Base-by-base conservation (phyloP, 2,888 invertebrate genomes). In the Monochamus alternatus region DNA sequence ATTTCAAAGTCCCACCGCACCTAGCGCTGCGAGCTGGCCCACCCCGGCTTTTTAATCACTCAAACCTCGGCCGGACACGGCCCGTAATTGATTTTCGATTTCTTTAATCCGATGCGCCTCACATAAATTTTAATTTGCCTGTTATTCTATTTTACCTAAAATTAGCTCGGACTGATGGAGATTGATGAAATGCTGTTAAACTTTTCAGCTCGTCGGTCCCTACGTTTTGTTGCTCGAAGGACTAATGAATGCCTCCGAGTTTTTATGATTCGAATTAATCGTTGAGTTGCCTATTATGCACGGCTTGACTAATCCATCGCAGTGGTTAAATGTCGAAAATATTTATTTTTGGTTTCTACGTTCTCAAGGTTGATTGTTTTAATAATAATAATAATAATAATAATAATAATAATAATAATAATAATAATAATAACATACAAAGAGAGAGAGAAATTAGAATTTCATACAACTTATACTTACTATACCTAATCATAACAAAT, bases 81-180 rank as follows among this genome's bases (percentile, higher is more conserved):
- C 44, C 69, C 71, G 75, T 81, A 83, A 83, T 83, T 82, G 83
- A 83, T 83, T 82, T 82, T 80, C 79, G 79, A 80, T 80, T 80
- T 78, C 80, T 80, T 79, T 73, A 79, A 79, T 79, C 78, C 72
- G 77, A 75, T 78, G 72, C 80, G 75, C 75, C 79, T 67, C 76
- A 75, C 80, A 80, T 80, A 80, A 80, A 80, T 80, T 78, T 78
- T 76, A 75, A 79, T 80, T 80, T 77, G 55, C 68, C 67, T 67
- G 70, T 74, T 74, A 75, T 69, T 76, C 73, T 78, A 65, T 70
- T 78, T 75, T 75, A 75, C 73, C 75, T 70, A 69, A 79, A 79
- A 75, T 79, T 77, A 70, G 68, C 64, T 74, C 74, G 71, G 76
- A 76, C 70, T 77, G 77, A 75, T 79, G 75, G 72, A 74, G 74